A percentile compares a stretch with the other conserved stretches of the same genome.
These are phyloP conservation scores for Eutrigla gurnardus DNA, from an alignment of 2,797 vertebrate species.

Conservation along the genomic window DNA sequence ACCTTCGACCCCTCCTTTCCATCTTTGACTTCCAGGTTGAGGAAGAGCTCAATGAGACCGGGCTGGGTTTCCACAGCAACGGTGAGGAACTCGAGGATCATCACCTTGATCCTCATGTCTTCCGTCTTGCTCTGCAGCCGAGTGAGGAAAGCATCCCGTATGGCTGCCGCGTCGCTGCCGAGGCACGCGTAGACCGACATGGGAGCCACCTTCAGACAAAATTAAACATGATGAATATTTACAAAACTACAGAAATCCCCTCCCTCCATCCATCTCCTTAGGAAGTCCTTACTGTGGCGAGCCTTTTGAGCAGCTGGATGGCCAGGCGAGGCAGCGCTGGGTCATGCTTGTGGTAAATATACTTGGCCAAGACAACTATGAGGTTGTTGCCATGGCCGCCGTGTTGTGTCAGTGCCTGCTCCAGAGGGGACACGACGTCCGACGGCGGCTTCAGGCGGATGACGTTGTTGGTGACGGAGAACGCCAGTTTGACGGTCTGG, in stretches of 20 bases:
- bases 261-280: rapidly evolving
- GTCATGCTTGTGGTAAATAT: conserved; percentile 98
- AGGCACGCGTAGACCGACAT: conserved; percentile 99
- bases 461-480: conserved; percentile 97
- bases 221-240: neutral
- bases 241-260: too few relatives aligned
- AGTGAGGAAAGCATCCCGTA: conserved; percentile 95
- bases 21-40: conserved; percentile 95
- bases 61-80: conserved; percentile 98
- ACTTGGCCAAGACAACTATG: conserved; percentile 95
- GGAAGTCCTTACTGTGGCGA: conserved; percentile 87
- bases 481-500: conserved; percentile 96
- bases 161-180: conserved; percentile 93
- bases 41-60: conserved; percentile 97
- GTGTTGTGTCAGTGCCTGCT: conserved; percentile 96
- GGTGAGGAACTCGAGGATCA: conserved; percentile 97
- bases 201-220: conserved; percentile 90
- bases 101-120: conserved; percentile 98
- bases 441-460: conserved; percentile 94
- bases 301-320: conserved; percentile 95
- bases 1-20: conserved; percentile 92
- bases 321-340: conserved; percentile 95
- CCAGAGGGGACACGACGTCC: conserved; percentile 91
- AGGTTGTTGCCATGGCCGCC: conserved; percentile 96
- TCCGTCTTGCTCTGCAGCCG: conserved; percentile 95